Evolutionary conservation across 2,888 invertebrate species (phyloP), one percentile per base, ranked within the genome.

Genomic region (Tetragonisca angustula): DNA sequence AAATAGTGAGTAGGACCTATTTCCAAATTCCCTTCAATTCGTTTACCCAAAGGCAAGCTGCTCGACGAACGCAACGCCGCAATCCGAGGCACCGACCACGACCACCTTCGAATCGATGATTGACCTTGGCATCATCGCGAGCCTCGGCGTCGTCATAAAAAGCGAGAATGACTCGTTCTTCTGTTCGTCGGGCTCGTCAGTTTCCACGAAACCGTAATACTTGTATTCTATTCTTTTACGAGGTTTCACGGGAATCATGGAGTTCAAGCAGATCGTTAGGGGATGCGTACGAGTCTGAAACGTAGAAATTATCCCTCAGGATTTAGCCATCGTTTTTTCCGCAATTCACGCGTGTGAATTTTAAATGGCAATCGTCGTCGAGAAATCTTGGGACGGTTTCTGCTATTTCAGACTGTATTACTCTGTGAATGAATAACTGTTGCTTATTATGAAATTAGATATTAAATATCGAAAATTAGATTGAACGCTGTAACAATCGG

Each of bases 11-110:
- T 43, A 19, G 2, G 9, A 0, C 19, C 19, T 11, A 4, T 27
- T 32, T 11, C 27, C 43, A 43, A 2, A 4, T 11, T 4, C 32
- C 9, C 9, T 36, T 15, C 3, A 43, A 4, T 50, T 87, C 43
- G 43, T 91, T 87, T 92, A 96, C 95, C 95, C 95, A 90, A 96
- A 95, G 27, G 96, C 93, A 24, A 97, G 92, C 24, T 95, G 93
- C 90, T 97, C 96, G 43, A 97, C 89, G 88, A 97, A 97, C 0
- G 96, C 95, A 0, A 97, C 92, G 0, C 96, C 96, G 0, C 96
- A 96, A 32, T 96, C 95, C 78, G 97, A 96, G 1, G 96, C 96
- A 0, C 97, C 97, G 0, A 97, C 95, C 0, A 97, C 95, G 0
- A 97, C 96, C 62, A 97, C 96, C 89, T 95, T 95, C 21, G 94